phyloP scores from a whole-genome alignment of 2,888 invertebrate species.

The Rambutsinella grinnellia region DNA sequence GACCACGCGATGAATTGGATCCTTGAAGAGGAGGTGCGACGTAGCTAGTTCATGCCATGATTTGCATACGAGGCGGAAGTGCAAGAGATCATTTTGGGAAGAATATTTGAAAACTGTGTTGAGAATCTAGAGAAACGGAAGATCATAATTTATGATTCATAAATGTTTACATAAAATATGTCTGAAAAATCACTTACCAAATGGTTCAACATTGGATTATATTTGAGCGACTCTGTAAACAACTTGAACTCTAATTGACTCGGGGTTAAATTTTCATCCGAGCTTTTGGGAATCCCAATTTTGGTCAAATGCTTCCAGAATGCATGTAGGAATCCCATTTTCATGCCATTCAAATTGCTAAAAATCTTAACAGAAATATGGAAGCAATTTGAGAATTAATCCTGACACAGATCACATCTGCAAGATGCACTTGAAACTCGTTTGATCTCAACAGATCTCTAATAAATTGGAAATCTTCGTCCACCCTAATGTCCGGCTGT shows the following conservation, averaged over 20 bases:
- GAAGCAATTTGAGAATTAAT: too few relatives aligned
- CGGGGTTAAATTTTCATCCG: constrained; percentile 1
- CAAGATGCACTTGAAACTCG: neutral
- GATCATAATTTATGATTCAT: too few relatives aligned
- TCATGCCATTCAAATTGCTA: neutral
- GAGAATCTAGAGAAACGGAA: constrained; percentile 15
- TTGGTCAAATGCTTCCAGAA: neutral
- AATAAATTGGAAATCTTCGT: neutral
- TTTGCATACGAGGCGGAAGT: constrained; percentile 28
- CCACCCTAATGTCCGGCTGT: neutral
- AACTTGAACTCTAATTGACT: neutral
- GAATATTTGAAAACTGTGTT: constrained; percentile 17
- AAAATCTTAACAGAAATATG: too few relatives aligned
- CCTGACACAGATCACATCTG: neutral
- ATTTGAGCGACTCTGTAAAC: constrained; percentile 1
- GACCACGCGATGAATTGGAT: constrained; percentile 21
- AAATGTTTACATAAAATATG: too few relatives aligned
- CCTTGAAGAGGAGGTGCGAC: constrained; percentile 15
- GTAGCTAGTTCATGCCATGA: constrained; percentile 34
- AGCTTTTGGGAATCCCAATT: neutral
- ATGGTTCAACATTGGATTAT: constrained; percentile 24
- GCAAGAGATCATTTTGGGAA: constrained; percentile 14
- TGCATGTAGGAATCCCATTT: neutral
- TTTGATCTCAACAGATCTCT: neutral
- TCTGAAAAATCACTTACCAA: constrained; percentile 3